A percentile compares a stretch with the other conserved stretches of the same genome.
These are phyloP conservation scores for Tachypleus tridentatus DNA, from an alignment of 1,140 invertebrate species.

Conservation along the genomic window DNA sequence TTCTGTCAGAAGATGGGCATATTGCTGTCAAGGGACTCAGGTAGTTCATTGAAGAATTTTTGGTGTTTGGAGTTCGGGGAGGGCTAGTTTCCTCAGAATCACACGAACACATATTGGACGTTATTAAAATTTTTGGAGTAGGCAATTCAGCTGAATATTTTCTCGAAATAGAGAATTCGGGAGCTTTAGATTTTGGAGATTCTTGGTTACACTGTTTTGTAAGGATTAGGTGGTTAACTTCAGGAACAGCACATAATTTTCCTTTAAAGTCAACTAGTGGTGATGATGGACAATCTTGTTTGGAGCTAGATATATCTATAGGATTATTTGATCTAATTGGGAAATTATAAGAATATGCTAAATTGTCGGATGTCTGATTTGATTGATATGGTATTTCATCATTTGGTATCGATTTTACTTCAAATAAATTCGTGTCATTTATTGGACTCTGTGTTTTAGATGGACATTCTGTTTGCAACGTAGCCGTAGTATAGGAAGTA, in stretches of 20 bases:
- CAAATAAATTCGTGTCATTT: constrained; percentile 42
- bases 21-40: neutral
- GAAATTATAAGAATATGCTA: constrained; percentile 55
- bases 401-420: constrained; percentile 50
- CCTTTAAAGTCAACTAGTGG: constrained; percentile 54
- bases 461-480: constrained; percentile 16
- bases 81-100: constrained; percentile 53
- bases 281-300: constrained; percentile 55
- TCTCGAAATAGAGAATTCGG: constrained; percentile 4
- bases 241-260: neutral
- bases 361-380: constrained; percentile 65
- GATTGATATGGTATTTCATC: constrained; percentile 58
- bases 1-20: constrained; percentile 1
- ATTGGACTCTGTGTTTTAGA: constrained; percentile 18
- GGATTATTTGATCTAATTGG: neutral
- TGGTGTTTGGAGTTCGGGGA: constrained; percentile 17
- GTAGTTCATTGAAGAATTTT: neutral
- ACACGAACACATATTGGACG: constrained; percentile 53
- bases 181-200: neutral
- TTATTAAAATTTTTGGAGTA: constrained; percentile 58
- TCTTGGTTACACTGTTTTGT: too few relatives aligned
- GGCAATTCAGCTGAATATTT: constrained; percentile 47
- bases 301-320: too few relatives aligned
- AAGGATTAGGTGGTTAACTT: too few relatives aligned
- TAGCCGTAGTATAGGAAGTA: neutral